Conservation (phyloP, 2,113 vertebrate species). For the Paradoxurus hermaphroditus region DNA sequence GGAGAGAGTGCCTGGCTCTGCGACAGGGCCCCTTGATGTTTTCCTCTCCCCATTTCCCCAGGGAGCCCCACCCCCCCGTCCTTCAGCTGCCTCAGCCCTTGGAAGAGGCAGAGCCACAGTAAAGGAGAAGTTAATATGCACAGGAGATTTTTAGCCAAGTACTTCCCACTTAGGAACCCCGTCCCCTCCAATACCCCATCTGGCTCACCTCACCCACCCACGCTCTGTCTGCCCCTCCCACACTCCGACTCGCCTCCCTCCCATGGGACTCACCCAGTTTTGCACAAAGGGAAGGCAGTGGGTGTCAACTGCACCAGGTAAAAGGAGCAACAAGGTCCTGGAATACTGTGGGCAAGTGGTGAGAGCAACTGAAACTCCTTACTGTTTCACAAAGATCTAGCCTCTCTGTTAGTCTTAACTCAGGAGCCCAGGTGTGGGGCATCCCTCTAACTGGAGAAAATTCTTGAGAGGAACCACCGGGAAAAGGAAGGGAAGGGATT, state of each 20-base stretch:
- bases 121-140: slow-evolving; percentile 13
- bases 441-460: not conserved
- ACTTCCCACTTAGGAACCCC: not conserved
- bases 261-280: not conserved
- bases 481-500: not conserved
- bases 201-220: slow-evolving; percentile 19
- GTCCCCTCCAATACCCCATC: not conserved
- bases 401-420: not conserved
- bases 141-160: not conserved
- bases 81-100: not conserved
- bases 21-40: not conserved
- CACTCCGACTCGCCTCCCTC: not conserved
- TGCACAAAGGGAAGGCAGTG: not conserved
- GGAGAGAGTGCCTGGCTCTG: not conserved
- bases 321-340: not conserved
- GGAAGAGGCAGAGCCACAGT: not conserved
- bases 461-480: not conserved
- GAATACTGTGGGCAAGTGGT: not conserved
- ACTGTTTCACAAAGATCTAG: not conserved
- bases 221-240: not conserved
- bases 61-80: not conserved
- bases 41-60: not conserved
- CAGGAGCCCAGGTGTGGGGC: not conserved
- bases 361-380: not conserved
- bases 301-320: not conserved